These are phyloP conservation scores for Limenitis camilla DNA, from an alignment of 2,888 invertebrate species.

Conservation along the genomic window DNA sequence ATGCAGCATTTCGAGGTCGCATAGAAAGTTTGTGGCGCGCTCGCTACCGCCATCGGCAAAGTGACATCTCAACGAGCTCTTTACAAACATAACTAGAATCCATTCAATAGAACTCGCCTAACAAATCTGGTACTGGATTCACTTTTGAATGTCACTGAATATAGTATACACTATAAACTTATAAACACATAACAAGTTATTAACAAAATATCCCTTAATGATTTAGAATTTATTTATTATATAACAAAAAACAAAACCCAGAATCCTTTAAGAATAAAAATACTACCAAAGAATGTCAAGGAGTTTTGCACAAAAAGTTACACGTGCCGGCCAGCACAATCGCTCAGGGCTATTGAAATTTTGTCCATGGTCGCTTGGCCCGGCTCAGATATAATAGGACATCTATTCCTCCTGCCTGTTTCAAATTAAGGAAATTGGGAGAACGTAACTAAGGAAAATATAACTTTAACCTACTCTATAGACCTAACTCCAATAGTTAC, in stretches of 20 bases:
- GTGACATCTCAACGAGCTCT: conserved; percentile 32
- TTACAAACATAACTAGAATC: conserved; percentile 29
- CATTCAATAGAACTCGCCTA: conserved; percentile 6
- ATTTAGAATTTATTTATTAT: no score
- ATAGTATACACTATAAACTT: no score
- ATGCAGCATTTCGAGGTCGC: conserved; percentile 72
- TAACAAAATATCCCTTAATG: no score
- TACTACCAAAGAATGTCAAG: conserved; percentile 58
- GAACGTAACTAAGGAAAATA: conserved; percentile 21
- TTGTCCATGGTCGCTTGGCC: conserved; percentile 54
- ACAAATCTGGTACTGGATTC: neutral
- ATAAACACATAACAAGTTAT: no score
- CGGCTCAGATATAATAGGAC: conserved; percentile 60
- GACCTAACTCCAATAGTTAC: no score
- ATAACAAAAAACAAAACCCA: conserved; percentile 59
- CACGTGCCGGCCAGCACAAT: conserved; percentile 64
- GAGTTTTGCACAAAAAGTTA: conserved; percentile 70
- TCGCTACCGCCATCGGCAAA: conserved; percentile 35
- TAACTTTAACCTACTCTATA: conserved; percentile 7
- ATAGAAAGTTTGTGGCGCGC: conserved; percentile 66
- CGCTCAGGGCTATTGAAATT: conserved; percentile 69
- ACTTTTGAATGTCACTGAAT: conserved; percentile 23
- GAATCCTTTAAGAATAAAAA: conserved; percentile 41
- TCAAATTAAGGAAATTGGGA: conserved; percentile 41
- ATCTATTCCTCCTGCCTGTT: conserved; percentile 49